These are phyloP conservation scores for Chloroceryle inda DNA, from an alignment of 2,797 vertebrate genomes.

Conservation along the genomic window DNA sequence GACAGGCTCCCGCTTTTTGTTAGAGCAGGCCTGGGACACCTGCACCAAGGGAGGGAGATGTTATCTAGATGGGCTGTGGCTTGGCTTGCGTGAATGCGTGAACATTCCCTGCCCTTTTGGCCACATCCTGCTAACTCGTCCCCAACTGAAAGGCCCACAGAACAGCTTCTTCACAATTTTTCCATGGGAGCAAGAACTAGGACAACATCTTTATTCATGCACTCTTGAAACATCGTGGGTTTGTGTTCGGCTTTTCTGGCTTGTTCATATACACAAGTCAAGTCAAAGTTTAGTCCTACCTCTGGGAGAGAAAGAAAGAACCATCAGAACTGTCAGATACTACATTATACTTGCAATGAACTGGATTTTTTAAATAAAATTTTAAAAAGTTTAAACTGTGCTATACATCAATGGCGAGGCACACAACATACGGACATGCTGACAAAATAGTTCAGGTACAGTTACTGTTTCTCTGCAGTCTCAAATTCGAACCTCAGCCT, in stretches of 20 bases:
- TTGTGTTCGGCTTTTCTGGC: slow-evolving; percentile 78
- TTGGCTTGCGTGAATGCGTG: slow-evolving; percentile 52
- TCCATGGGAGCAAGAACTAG: slow-evolving; percentile 76
- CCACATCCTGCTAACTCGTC: slow-evolving; percentile 75
- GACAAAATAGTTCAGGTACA: slow-evolving; percentile 37
- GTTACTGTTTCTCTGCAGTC: slow-evolving; percentile 11
- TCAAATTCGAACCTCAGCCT: not conserved
- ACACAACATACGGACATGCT: slow-evolving; percentile 70
- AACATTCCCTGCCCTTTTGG: slow-evolving; percentile 73
- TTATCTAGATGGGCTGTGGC: slow-evolving; percentile 70
- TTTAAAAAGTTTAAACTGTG: slow-evolving; percentile 37
- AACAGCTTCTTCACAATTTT: slow-evolving; percentile 77
- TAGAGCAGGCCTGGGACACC: slow-evolving; percentile 54
- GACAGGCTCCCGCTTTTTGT: slow-evolving; percentile 41
- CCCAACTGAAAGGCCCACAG: slow-evolving; percentile 74
- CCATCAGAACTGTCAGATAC: slow-evolving; percentile 75
- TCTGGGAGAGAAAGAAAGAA: slow-evolving; percentile 79
- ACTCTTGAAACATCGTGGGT: slow-evolving; percentile 77
- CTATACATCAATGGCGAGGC: slow-evolving; percentile 65
- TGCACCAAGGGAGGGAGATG: slow-evolving; percentile 64
- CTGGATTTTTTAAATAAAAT: slow-evolving; percentile 51
- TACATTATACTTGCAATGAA: slow-evolving; percentile 70
- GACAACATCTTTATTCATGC: slow-evolving; percentile 78
- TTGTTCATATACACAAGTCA: slow-evolving; percentile 78
- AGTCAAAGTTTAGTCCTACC: slow-evolving; percentile 77